These are phyloP conservation scores for Ametastegia equiseti DNA, from an alignment of 2,888 invertebrate species.

Conservation along the genomic window DNA sequence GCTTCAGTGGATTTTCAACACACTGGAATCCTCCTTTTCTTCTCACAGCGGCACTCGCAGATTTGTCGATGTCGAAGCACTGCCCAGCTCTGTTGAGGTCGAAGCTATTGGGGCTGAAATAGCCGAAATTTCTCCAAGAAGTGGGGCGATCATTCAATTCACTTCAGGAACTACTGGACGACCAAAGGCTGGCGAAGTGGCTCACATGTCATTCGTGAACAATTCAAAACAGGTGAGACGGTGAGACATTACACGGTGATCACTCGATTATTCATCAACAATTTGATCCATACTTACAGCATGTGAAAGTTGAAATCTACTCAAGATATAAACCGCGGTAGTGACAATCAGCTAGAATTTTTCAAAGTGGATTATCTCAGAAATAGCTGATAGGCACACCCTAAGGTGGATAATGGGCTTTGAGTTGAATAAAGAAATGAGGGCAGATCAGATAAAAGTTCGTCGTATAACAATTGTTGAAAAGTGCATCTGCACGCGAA, in stretches of 20 bases:
- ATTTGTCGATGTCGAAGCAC: constrained; percentile 74
- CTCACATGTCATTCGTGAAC: constrained; percentile 87
- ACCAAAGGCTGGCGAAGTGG: constrained; percentile 86
- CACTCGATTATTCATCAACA: too few species aligned
- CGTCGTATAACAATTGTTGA: not conserved
- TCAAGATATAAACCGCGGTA: too few species aligned
- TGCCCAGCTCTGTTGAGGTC: constrained; percentile 66
- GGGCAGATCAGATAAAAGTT: constrained; percentile 32
- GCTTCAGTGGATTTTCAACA: not conserved
- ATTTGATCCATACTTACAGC: too few species aligned
- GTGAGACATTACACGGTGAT: too few species aligned
- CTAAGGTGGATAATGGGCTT: not conserved
- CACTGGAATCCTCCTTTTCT: too few species aligned
- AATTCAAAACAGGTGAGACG: constrained; percentile 84
- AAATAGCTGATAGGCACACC: too few species aligned
- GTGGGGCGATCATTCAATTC: constrained; percentile 87
- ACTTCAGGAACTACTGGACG: constrained; percentile 91
- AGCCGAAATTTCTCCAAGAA: constrained; percentile 80
- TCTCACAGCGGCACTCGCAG: constrained; percentile 74
- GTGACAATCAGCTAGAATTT: too few species aligned
- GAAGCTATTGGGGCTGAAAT: constrained; percentile 77
- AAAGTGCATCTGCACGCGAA: constrained; percentile 28
- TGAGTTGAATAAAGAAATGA: constrained; percentile 10
- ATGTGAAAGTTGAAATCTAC: too few species aligned
- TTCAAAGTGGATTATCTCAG: too few species aligned